phyloP scores from a whole-genome alignment of 2,888 invertebrate species.

The Iselma pallidipennis region DNA sequence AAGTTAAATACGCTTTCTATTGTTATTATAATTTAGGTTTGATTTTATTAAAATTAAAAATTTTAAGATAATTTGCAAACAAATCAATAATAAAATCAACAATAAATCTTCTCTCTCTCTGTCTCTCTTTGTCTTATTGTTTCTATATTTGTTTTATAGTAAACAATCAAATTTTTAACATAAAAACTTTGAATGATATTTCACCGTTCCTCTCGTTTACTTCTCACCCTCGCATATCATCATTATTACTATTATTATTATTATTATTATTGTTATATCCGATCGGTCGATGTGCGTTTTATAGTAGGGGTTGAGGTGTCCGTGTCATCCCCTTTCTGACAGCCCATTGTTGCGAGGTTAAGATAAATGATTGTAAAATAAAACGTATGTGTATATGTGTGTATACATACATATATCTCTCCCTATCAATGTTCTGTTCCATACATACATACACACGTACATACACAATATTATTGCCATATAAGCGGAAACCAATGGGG shows the following conservation, averaged over 20 bases:
- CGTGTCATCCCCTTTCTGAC: constrained; percentile 54
- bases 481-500: constrained; percentile 51
- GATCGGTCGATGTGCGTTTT: constrained; percentile 16
- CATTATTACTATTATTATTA: neutral
- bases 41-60: no score
- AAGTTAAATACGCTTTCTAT: neutral
- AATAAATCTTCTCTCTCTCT: no score
- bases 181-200: neutral
- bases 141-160: no score
- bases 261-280: neutral
- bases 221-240: no score
- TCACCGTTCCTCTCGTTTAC: no score
- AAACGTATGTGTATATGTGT: constrained; percentile 38
- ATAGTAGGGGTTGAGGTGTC: constrained; percentile 41
- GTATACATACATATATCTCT: constrained; percentile 7
- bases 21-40: neutral
- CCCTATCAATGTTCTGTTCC: constrained; percentile 33
- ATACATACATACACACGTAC: constrained; percentile 19
- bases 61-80: no score
- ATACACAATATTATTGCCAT: constrained; percentile 48
- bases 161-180: neutral
- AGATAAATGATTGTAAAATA: constrained; percentile 57
- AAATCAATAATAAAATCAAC: no score
- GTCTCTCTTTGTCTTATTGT: no score
- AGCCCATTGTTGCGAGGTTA: constrained; percentile 55